Percentiles rank a stretch among this genome's conserved stretches.
Evolutionary conservation across 23 tunicate species (phyloP).

Genomic region (Oikopleura dioica): DNA sequence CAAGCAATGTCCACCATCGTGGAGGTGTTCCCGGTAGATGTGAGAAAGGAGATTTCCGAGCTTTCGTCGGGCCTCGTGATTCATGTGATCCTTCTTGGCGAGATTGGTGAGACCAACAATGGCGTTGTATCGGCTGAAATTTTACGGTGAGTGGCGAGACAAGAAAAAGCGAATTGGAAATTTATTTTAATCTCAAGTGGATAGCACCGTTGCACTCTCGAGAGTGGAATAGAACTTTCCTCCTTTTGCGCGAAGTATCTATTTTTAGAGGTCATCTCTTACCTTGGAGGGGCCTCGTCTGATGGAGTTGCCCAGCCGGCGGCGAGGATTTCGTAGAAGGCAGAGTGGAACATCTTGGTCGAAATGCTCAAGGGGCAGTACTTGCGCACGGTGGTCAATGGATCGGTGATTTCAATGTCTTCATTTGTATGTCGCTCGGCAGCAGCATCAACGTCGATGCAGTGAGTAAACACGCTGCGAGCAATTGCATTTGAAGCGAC

Average conservation of each 20-base stretch:
- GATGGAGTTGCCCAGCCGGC: slow-evolving; percentile 11
- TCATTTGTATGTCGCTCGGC: slow-evolving; percentile 7
- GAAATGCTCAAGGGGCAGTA: slow-evolving; percentile 1
- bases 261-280: too few relatives aligned
- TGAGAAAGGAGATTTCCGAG: not conserved
- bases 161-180: too few relatives aligned
- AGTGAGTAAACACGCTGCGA: not conserved
- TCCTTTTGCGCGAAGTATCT: too few relatives aligned
- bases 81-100: not conserved
- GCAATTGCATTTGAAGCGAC: slow-evolving; percentile 8
- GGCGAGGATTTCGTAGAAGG: not conserved
- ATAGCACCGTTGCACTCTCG: too few relatives aligned
- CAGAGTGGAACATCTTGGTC: slow-evolving; percentile 5
- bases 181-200: too few relatives aligned
- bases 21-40: slow-evolving; percentile 6
- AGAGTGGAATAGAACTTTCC: too few relatives aligned
- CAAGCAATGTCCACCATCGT: not conserved
- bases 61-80: slow-evolving; percentile 1
- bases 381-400: not conserved
- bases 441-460: not conserved
- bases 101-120: not conserved
- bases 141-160: too few relatives aligned
- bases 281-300: not conserved
- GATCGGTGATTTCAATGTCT: not conserved
- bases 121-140: slow-evolving; percentile 9